Conservation (phyloP, 2,113 vertebrate species). For the Galbula dea region DNA sequence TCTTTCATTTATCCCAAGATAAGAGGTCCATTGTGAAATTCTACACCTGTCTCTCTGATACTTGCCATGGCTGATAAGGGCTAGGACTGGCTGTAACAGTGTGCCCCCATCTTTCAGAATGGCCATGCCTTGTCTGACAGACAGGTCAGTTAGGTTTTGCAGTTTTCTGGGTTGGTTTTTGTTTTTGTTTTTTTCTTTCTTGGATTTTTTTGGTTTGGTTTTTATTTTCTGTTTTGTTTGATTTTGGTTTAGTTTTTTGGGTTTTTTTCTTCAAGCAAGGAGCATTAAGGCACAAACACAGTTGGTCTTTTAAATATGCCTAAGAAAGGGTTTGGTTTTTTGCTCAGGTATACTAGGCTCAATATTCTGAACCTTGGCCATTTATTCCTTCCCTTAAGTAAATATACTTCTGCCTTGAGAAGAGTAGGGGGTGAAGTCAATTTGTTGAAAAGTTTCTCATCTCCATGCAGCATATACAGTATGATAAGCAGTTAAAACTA, state of each 20-base stretch:
- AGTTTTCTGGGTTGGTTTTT: not conserved
- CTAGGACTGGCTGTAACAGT: not conserved
- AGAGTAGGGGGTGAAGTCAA: constrained; percentile 12
- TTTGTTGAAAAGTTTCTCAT: constrained; percentile 45
- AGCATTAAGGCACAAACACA: not conserved
- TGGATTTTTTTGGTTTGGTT: not conserved
- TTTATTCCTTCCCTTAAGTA: constrained; percentile 17
- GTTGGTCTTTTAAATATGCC: constrained; percentile 4
- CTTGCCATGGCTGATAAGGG: not conserved
- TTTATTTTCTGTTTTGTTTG: not conserved
- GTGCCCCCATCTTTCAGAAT: not conserved
- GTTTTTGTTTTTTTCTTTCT: not conserved
- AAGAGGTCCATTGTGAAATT: not conserved
- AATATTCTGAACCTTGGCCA: not conserved
- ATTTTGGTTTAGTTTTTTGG: no score
- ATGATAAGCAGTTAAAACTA: constrained; percentile 52
- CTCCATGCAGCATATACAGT: constrained; percentile 18
- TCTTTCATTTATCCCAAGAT: not conserved
- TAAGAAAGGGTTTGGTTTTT: constrained; percentile 6
- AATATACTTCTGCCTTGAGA: constrained; percentile 24
- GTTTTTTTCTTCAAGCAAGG: not conserved
- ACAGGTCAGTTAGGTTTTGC: not conserved
- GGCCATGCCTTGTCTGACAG: not conserved
- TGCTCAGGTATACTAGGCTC: not conserved
- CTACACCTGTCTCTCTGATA: not conserved